Evolutionary conservation across 2,113 vertebrate genomes (phyloP).

Genomic region (Bungarus multicinctus): DNA sequence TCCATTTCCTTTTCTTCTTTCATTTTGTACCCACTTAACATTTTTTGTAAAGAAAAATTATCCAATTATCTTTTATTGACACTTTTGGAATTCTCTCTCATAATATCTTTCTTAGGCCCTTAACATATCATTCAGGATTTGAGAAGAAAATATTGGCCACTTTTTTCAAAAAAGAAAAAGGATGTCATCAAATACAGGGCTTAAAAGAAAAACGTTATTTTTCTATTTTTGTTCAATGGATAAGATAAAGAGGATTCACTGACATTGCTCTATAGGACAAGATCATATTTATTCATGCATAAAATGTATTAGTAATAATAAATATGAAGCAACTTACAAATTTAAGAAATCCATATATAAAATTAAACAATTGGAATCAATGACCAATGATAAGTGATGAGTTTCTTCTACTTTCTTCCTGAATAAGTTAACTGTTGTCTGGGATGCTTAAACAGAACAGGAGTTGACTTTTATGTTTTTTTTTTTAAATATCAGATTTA

Average conservation of each 20-base stretch:
- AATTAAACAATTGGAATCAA: background rate
- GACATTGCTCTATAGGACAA: background rate
- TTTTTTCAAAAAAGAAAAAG: background rate
- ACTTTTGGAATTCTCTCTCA: background rate
- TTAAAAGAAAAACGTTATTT: background rate
- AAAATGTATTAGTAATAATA: background rate
- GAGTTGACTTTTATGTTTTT: background rate
- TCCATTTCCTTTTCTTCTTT: background rate
- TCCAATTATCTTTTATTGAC: background rate
- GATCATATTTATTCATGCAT: background rate
- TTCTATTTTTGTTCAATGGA: background rate
- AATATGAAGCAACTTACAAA: background rate
- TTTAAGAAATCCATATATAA: background rate
- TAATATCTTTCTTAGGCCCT: background rate
- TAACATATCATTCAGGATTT: background rate
- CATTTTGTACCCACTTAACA: background rate
- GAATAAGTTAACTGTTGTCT: background rate
- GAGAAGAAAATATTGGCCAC: background rate
- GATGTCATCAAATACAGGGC: background rate
- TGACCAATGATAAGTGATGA: background rate
- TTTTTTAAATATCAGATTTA: background rate
- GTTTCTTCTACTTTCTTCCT: background rate
- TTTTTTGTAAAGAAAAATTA: background rate
- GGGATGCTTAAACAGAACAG: background rate
- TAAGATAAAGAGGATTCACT: background rate